Percentiles rank a stretch among this genome's conserved stretches.
These are phyloP conservation scores for Morone saxatilis DNA, from an alignment of 2,113 vertebrate genomes.

Conservation along the genomic window DNA sequence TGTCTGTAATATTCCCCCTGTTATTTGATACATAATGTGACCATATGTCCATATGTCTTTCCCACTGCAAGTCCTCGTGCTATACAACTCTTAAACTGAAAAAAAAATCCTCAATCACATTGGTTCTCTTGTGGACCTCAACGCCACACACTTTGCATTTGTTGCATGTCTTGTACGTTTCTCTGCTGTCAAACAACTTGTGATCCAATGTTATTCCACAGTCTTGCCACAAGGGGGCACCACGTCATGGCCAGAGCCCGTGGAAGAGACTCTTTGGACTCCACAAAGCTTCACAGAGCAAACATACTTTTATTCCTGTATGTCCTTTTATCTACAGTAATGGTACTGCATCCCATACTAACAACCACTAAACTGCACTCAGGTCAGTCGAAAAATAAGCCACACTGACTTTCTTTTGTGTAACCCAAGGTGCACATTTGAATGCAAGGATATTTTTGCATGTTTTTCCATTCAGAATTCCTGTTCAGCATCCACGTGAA, in stretches of 20 bases:
- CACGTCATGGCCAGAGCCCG: conserved; percentile 69
- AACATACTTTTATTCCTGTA: conserved; percentile 73
- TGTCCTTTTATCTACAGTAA: conserved; percentile 38
- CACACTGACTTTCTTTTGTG: conserved; percentile 15
- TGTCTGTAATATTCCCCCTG: no score
- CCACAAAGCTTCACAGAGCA: conserved; percentile 74
- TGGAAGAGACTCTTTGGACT: conserved; percentile 86
- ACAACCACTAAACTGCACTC: conserved; percentile 36
- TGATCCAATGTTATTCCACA: conserved; percentile 33
- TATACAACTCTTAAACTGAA: no score
- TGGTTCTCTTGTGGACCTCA: no score
- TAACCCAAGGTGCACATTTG: not conserved
- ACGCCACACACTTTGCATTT: no score
- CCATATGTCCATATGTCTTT: no score
- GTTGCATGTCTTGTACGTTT: not conserved
- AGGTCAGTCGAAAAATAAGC: not conserved
- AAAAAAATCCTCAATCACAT: no score
- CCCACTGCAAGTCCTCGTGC: no score
- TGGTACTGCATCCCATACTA: conserved; percentile 19
- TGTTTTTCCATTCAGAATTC: not conserved
- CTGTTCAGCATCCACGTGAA: conserved; percentile 16
- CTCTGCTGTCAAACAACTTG: not conserved
- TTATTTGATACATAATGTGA: no score
- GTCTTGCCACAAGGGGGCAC: conserved; percentile 75
- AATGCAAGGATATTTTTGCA: conserved; percentile 21